Evolutionary conservation across 2,113 vertebrate genomes (phyloP), one percentile per base, ranked within the genome.

Genomic region (Pluvianellus socialis): DNA sequence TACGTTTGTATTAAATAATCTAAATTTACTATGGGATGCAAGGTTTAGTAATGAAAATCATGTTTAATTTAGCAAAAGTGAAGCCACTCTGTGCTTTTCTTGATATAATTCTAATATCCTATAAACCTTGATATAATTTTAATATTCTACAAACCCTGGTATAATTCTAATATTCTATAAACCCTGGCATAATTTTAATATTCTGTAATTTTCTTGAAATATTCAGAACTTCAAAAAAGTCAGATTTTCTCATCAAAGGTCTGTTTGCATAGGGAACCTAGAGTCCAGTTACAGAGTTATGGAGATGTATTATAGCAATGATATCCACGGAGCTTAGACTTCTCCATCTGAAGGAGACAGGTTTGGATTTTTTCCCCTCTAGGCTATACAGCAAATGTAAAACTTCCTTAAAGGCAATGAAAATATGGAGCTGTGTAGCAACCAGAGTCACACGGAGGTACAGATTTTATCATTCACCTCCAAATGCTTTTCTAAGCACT

Each of bases 321-420:
- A 91, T 95, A 89, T 92, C 91, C 76, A 94, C 81, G 70, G 68
- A 94, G 22, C 44, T 86, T 56, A 74, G 56, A 55, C 27, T 84
- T 89, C 52, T 84, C 68, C 56, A 68, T 79, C 68, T 5, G 4
- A 72, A 91, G 52, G 40, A 86, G 28, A 27, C 14, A 63, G 28
- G 7, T 65, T 95, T 67, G 32, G 19, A 35, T 45, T 61, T 84
- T 88, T 83, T 23, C 23, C 45, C 23, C 14, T 90, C 55, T 84
- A 84, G 68, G 23, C 80, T 84, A 66, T 27, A 59, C 6, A 59
- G 61, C 11, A 88, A 76, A 86, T 28, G 7, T 72, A 89, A 92
- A 81, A 56, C 21, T 74, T 93, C 50, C 55, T 56, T 74, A 12
- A 33, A 76, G 79, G 33, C n/a, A 40, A 19, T 26, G 40, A 56